Percentiles rank a stretch among this genome's conserved stretches.
Evolutionary conservation across 1,140 invertebrate species (phyloP).

Genomic region (Coenobita brevimanus): DNA sequence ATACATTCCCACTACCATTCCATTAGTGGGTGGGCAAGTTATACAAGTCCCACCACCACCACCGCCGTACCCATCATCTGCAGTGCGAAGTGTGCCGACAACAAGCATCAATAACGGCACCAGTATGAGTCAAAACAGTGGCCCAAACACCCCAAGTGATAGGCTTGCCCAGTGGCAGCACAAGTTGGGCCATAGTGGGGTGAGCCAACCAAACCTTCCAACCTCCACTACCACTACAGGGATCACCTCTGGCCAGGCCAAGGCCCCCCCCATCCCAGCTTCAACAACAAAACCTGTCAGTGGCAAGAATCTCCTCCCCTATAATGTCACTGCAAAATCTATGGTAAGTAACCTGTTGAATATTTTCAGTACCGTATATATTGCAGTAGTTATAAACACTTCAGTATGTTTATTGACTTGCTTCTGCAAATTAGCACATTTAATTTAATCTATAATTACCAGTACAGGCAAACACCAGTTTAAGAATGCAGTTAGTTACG

Average conservation of each 20-base stretch:
- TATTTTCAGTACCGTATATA: background rate
- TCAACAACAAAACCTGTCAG: slow-evolving; percentile 72
- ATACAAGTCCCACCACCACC: slow-evolving; percentile 51
- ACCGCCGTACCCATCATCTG: slow-evolving; percentile 56
- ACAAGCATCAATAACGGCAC: slow-evolving; percentile 21
- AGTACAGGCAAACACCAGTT: too few relatives aligned
- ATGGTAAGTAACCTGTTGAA: slow-evolving; percentile 75
- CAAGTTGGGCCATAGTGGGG: slow-evolving; percentile 32
- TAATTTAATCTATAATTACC: too few relatives aligned
- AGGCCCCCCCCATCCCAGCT: background rate
- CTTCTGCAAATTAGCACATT: too few relatives aligned
- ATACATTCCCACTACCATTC: slow-evolving; percentile 28
- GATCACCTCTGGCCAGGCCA: slow-evolving; percentile 40
- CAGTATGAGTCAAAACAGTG: slow-evolving; percentile 39
- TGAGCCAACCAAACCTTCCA: background rate
- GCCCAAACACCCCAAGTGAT: slow-evolving; percentile 55
- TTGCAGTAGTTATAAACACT: too few relatives aligned
- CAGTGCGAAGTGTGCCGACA: slow-evolving; percentile 47
- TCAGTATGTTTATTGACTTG: too few relatives aligned
- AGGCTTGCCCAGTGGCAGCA: slow-evolving; percentile 64
- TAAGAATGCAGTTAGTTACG: too few relatives aligned
- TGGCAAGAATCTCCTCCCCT: slow-evolving; percentile 86
- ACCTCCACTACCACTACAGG: slow-evolving; percentile 12
- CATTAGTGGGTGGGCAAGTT: slow-evolving; percentile 30
- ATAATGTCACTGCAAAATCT: slow-evolving; percentile 89